These are phyloP conservation scores for Brachyptera risi DNA, from an alignment of 2,888 invertebrate genomes.

Conservation along the genomic window DNA sequence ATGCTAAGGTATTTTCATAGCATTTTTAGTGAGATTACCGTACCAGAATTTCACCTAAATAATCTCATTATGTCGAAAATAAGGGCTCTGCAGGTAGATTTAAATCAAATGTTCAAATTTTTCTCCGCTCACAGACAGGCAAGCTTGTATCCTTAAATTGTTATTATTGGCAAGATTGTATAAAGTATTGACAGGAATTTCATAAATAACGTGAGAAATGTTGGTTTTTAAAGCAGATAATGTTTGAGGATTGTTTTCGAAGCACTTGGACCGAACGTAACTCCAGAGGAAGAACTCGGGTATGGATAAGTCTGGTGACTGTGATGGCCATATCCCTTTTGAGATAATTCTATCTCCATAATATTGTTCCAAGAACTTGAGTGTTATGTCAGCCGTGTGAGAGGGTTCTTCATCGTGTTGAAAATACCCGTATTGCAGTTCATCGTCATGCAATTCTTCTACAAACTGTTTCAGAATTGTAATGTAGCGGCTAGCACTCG, in stretches of 20 bases:
- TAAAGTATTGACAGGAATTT: background rate
- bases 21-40: no score
- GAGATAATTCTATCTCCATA: conserved; percentile 1
- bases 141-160: conserved; percentile 6
- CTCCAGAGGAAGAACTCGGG: conserved; percentile 7
- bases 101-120: conserved; percentile 10
- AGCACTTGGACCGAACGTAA: conserved; percentile 12
- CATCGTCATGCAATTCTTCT: conserved; percentile 8
- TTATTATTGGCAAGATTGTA: background rate
- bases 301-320: conserved; percentile 2
- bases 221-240: background rate
- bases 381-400: background rate
- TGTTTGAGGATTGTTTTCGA: background rate
- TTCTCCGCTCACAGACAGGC: background rate
- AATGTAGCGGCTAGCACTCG: background rate
- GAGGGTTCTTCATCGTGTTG: conserved; percentile 4
- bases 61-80: no score
- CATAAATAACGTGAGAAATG: conserved; percentile 4
- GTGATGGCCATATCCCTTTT: conserved; percentile 5
- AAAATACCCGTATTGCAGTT: conserved; percentile 12
- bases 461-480: background rate
- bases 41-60: no score
- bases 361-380: background rate
- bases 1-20: no score
- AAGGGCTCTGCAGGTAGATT: no score